Evolutionary conservation across 2,797 vertebrate genomes (phyloP).

Genomic region (Centroberyx gerrardi): DNA sequence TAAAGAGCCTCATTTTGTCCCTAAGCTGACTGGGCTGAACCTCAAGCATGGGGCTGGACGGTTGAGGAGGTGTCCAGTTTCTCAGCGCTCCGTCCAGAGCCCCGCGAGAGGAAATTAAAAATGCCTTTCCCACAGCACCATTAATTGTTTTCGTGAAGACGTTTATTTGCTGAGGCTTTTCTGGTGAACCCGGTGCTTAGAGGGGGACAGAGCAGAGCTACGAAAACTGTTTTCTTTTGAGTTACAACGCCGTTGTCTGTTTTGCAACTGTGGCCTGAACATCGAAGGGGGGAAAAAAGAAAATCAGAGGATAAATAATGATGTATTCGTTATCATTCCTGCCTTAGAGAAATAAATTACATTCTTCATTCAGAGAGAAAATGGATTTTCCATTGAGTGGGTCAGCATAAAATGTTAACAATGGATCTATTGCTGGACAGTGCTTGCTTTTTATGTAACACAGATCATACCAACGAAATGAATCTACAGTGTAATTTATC

Average conservation of each 20-base stretch:
- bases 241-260: conserved; percentile 39
- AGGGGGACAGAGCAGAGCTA: conserved; percentile 34
- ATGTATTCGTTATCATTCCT: conserved; percentile 71
- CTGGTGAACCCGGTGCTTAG: conserved; percentile 53
- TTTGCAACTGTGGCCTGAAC: conserved; percentile 40
- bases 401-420: conserved; percentile 39
- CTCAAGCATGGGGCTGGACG: conserved; percentile 23
- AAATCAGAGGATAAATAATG: conserved; percentile 58
- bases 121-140: conserved; percentile 81
- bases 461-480: not conserved
- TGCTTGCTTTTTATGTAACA: conserved; percentile 54
- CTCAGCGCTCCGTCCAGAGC: conserved; percentile 54
- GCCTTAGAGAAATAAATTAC: conserved; percentile 82
- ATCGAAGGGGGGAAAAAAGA: not conserved
- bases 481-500: conserved; percentile 6
- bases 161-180: conserved; percentile 84
- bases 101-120: conserved; percentile 81
- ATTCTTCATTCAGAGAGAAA: conserved; percentile 48
- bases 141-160: conserved; percentile 78
- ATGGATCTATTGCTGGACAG: conserved; percentile 14
- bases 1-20: not conserved
- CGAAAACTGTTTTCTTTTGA: conserved; percentile 71
- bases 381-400: conserved; percentile 68
- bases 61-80: conserved; percentile 65
- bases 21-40: not conserved